phyloP scores from a whole-genome alignment of 2,797 vertebrate species.

The Hippopotamyrus pictus region DNA sequence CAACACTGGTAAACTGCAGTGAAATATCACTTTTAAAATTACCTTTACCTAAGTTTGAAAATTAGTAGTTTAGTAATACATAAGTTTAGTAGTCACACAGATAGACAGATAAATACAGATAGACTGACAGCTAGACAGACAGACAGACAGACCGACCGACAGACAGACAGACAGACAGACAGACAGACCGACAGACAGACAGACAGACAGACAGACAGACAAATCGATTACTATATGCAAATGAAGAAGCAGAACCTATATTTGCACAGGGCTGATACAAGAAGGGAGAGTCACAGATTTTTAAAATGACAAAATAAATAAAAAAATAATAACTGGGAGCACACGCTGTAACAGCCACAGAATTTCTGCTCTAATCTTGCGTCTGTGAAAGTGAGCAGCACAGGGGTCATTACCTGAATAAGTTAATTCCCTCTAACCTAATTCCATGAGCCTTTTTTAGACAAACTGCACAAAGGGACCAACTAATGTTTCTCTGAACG shows the following conservation, averaged over 20 bases:
- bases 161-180: background rate
- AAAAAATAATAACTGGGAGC: background rate
- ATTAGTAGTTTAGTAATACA: background rate
- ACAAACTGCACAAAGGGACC: background rate
- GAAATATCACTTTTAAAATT: background rate
- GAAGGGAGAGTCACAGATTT: background rate
- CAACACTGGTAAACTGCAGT: background rate
- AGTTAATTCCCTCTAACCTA: constrained; percentile 16
- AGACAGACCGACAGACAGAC: background rate
- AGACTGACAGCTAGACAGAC: background rate
- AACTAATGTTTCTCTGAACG: background rate
- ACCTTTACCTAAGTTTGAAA: background rate
- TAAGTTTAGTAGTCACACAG: background rate
- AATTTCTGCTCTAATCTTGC: background rate
- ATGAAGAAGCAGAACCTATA: background rate
- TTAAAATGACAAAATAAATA: background rate
- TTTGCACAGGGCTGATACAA: background rate
- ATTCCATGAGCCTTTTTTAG: constrained; percentile 10
- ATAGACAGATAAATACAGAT: background rate
- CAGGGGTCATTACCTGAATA: constrained; percentile 12
- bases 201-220: background rate
- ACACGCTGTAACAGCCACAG: background rate
- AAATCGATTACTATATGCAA: background rate
- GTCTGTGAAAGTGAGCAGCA: background rate
- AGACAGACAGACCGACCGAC: background rate